Percentiles rank a stretch among this genome's conserved stretches.
phyloP scores from a whole-genome alignment of 2,797 vertebrate species.

The Xenentodon cancila region DNA sequence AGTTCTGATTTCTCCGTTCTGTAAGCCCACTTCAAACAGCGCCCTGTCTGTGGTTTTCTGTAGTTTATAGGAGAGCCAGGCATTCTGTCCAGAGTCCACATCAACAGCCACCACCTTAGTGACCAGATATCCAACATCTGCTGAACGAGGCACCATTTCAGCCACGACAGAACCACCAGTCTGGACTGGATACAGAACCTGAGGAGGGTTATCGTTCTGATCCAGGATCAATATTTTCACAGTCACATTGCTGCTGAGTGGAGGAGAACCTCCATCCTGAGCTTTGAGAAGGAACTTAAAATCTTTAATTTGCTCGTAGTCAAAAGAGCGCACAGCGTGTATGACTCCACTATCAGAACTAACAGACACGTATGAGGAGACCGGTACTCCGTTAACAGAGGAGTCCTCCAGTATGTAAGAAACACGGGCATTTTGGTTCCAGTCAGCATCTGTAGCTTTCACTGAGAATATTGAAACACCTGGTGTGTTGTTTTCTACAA shows the following conservation, averaged over 20 bases:
- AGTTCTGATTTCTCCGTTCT: constrained; percentile 77
- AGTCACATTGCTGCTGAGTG: no score
- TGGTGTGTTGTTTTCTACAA: constrained; percentile 10
- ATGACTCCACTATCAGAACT: constrained; percentile 76
- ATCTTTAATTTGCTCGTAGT: constrained; percentile 65
- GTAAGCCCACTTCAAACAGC: constrained; percentile 75
- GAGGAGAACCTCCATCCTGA: constrained; percentile 58
- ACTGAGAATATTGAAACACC: neutral
- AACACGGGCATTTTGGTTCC: no score
- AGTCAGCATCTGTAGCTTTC: neutral
- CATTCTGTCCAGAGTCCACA: constrained; percentile 80
- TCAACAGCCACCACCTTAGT: constrained; percentile 85
- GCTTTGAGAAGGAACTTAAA: constrained; percentile 64
- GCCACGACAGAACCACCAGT: constrained; percentile 61
- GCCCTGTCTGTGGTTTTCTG: constrained; percentile 75
- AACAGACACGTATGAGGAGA: no score
- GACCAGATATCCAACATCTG: constrained; percentile 76
- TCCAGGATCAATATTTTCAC: no score
- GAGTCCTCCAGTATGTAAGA: no score
- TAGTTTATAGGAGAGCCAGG: constrained; percentile 79
- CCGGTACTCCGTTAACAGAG: no score
- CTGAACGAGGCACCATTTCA: constrained; percentile 79
- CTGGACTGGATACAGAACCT: constrained; percentile 30
- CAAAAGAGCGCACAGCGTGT: constrained; percentile 77
- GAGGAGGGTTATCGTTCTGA: no score